Base-by-base conservation (phyloP, 2,888 invertebrate genomes). In the Agrotis segetum region DNA sequence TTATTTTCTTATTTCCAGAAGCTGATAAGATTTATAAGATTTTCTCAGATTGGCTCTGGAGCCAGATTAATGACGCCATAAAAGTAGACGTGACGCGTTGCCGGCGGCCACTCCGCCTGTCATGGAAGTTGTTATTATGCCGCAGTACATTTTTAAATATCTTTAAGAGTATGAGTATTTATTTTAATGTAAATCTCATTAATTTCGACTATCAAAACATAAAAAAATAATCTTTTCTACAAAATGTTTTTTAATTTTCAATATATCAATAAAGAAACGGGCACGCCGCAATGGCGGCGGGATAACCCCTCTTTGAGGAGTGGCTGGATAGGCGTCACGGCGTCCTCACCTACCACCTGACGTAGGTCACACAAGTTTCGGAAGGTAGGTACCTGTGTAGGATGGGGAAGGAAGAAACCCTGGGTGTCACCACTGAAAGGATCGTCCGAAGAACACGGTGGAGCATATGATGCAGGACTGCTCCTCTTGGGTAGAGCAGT, bases 31-130 rank as follows among this genome's bases (percentile, higher is more conserved):
- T 60, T 77, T 76, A 81, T 76, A 69, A 76, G 77, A 81, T 81
- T 77, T 64, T 40, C 40, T 40, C 40, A 40, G 52, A 53, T 49
- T 76, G 50, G 50, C 52, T 59, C 68, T 40, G n/a, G 21, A 67
- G 68, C 55, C 60, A 81, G 81, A 77, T 81, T 77, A 81, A 77
- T 81, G 81, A 63, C 53, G 64, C 64, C 64, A 77, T 77, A 77
- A 77, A 75, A 81, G 14, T 68, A 58, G 69, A 76, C 59, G 61
- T 53, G 79, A 47, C 52, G 59, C 29, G 69, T 29, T 34, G 68
- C 61, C 14, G 67, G 11, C 16, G 64, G 60, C 75, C 55, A 17
- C n/a, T 47, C 29, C 13, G 60, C 52, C 81, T 61, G 52, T 46
- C 60, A 49, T 34, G 24, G 19, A 63, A 81, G 68, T 77, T 69